Evolutionary conservation across 2,888 invertebrate genomes (phyloP).

Genomic region (Mimumesa dahlbomi): DNA sequence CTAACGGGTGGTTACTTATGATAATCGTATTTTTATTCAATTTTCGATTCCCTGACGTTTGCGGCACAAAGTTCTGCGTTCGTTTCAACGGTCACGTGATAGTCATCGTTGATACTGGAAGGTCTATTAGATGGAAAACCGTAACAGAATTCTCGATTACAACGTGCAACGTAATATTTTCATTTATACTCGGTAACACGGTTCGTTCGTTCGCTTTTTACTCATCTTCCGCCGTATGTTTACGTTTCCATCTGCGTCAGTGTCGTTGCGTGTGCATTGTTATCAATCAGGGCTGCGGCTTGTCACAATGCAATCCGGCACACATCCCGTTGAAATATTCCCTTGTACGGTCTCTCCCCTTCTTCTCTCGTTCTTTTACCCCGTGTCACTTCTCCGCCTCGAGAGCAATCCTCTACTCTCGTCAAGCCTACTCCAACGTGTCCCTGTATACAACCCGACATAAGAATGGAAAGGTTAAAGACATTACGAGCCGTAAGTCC

Average conservation of each 20-base stretch:
- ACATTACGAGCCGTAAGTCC: slow-evolving; percentile 43
- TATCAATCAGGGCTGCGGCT: slow-evolving; percentile 43
- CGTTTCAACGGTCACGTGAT: too few species aligned
- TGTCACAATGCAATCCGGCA: slow-evolving; percentile 30
- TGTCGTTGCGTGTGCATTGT: slow-evolving; percentile 14
- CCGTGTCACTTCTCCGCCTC: slow-evolving; percentile 45
- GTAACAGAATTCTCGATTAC: not conserved
- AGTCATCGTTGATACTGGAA: too few species aligned
- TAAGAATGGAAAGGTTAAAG: slow-evolving; percentile 51
- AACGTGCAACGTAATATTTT: not conserved
- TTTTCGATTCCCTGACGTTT: too few species aligned
- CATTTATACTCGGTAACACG: not conserved
- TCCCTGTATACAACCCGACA: slow-evolving; percentile 28
- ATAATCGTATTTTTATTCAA: too few species aligned
- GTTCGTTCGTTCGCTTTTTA: too few species aligned
- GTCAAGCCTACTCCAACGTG: slow-evolving; percentile 47
- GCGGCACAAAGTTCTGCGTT: too few species aligned
- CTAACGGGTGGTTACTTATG: too few species aligned
- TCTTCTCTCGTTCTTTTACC: slow-evolving; percentile 29
- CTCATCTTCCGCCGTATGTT: not conserved
- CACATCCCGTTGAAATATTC: slow-evolving; percentile 29
- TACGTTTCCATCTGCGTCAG: not conserved
- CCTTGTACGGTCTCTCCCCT: slow-evolving; percentile 29
- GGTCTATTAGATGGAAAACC: slow-evolving; percentile 29
- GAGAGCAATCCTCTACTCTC: slow-evolving; percentile 45